Conservation (phyloP, 1,140 invertebrate species). For the Watersipora subatra region DNA sequence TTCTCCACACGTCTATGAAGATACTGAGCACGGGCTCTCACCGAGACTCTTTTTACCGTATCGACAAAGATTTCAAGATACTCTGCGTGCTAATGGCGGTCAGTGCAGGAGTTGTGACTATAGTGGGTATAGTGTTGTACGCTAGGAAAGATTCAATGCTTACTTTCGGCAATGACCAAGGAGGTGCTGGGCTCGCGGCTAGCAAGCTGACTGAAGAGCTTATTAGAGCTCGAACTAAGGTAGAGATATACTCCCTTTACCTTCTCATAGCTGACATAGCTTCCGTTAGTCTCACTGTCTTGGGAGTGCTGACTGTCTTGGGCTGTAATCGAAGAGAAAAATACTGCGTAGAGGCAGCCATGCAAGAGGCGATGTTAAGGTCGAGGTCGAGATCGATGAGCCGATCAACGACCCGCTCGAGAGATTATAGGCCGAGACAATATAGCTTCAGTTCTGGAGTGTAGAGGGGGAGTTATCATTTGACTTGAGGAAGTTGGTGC, state of each 20-base stretch:
- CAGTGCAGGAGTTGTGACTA: neutral
- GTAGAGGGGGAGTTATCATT: no score
- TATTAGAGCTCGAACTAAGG: no score
- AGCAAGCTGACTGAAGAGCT: no score
- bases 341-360: neutral
- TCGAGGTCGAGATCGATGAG: no score
- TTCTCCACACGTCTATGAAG: neutral
- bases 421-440: no score
- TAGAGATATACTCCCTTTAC: neutral
- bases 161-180: no score
- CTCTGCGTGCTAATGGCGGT: neutral
- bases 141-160: no score
- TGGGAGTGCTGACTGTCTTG: neutral
- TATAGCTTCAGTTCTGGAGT: no score
- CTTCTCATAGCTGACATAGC: neutral
- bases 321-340: neutral
- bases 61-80: neutral
- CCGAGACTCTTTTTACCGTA: neutral
- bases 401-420: no score
- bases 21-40: neutral
- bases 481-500: no score
- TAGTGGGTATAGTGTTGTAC: neutral
- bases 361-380: neutral
- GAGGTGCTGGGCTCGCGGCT: no score
- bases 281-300: neutral